Base-by-base conservation (phyloP, 2,113 vertebrate species). In the Pavo muticus region DNA sequence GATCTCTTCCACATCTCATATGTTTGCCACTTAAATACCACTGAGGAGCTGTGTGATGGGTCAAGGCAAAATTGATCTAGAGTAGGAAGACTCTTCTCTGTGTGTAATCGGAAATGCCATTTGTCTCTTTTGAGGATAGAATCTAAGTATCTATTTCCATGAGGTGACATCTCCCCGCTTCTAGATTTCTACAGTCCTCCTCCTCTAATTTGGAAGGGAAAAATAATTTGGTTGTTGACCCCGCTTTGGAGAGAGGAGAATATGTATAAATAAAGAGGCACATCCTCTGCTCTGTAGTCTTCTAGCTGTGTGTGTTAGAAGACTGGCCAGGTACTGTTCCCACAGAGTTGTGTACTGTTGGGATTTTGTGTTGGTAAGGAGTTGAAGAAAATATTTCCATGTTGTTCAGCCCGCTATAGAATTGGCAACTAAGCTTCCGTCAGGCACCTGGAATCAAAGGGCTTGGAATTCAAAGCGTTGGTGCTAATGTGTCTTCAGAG, bases 71-170 rank as follows among this genome's bases (percentile, higher is more conserved):
- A 14, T 3, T 21, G 10, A 17, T 79, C 10, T 35, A 54, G 21
- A 70, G 18, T 12, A 48, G n/a, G 39, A 59, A 42, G 48, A 64
- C 42, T 27, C 54, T 84, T 64, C 44, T 67, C 32, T 32, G 7
- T 0, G 2, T 8, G 2, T 47, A n/a, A 9, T 11, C 15, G 44
- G 11, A 35, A 70, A 17, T 1, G 1, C 50, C 30, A 61, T 0
- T 10, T 70, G 19, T 70, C 25, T 32, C 7, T 73, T 47, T 20
- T 60, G 23, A 65, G 74, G 35, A 5, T 14, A 60, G 15, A 44
- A 29, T 8, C 59, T 39, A 65, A 67, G 30, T 29, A 20, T 42
- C 25, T 63, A 9, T 39, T 52, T 67, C 65, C 18, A 6, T 11
- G 37, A 59, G 9, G 2, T 75, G n/a, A 9, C 23, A 15, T 67